Evolutionary conservation across 1,140 invertebrate species (phyloP), one percentile per base, ranked within the genome.

Genomic region (Anagrus nilaparvatae): DNA sequence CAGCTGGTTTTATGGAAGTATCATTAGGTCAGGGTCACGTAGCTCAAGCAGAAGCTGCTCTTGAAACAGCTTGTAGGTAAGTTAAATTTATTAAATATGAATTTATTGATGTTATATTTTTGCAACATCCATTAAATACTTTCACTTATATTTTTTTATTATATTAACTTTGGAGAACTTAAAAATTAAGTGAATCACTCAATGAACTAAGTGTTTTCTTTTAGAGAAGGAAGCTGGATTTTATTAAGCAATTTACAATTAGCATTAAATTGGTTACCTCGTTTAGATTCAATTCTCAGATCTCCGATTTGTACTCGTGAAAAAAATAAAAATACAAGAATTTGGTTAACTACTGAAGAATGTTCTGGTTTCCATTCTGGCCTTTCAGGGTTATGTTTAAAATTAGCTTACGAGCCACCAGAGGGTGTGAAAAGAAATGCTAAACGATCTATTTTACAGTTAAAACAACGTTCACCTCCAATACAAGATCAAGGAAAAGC

Each of bases 171-270:
- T n/a, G n/a, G n/a, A n/a, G n/a, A n/a, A n/a, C n/a, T n/a, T n/a
- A 25, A 25, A 25, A 25, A 8, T 6, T 25, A 25, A 25, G 12
- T 25, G 24, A 25, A 10, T n/a, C n/a, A n/a, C n/a, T n/a, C n/a
- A n/a, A n/a, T n/a, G n/a, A n/a, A n/a, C n/a, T n/a, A n/a, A n/a
- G n/a, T n/a, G n/a, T n/a, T n/a, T n/a, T n/a, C 32, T 72, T 52
- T 56, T 71, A 60, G 63, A 40, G 65, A 73, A 43, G 84, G 83
- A 4, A 64, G 74, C 13, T 91, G 87, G 87, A 55, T 90, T 4
- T 77, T 84, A 32, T 60, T 94, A 21, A 93, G 91, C 61, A 96
- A 96, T 65, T 69, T 95, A 1, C 92, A 96, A 61, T 67, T 96
- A 10, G 82, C 89, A 10, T 78, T 80, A 0, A 71, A 76, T 21